phyloP scores from a whole-genome alignment of 2,797 vertebrate genomes.

The Sebastes matsubarae region DNA sequence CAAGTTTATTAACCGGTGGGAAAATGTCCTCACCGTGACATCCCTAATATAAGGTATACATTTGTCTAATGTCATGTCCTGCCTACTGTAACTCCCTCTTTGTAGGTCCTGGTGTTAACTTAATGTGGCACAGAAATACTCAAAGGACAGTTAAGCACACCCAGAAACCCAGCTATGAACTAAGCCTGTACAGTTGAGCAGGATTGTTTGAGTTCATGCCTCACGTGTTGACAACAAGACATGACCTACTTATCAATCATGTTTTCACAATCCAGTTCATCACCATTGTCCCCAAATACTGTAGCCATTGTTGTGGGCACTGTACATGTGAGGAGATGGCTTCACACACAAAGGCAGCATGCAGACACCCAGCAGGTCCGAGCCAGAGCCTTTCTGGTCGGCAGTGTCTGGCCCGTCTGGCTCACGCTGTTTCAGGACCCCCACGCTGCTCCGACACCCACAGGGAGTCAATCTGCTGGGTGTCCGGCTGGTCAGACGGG shows the following conservation, averaged over 20 bases:
- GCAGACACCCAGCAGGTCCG: slow-evolving; percentile 43
- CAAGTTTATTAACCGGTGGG: too few relatives aligned
- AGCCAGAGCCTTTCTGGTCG: slow-evolving; percentile 31
- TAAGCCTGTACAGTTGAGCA: slow-evolving; percentile 41
- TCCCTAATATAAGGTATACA: not conserved
- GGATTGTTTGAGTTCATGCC: slow-evolving; percentile 73
- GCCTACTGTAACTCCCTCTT: not conserved
- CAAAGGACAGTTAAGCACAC: slow-evolving; percentile 22
- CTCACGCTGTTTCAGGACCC: slow-evolving; percentile 34
- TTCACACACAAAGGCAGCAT: slow-evolving; percentile 53
- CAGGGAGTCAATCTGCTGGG: slow-evolving; percentile 14
- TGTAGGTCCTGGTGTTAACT: not conserved
- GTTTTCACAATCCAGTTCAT: slow-evolving; percentile 74
- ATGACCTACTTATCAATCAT: slow-evolving; percentile 84
- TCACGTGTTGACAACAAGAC: slow-evolving; percentile 78
- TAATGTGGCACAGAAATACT: slow-evolving; percentile 10
- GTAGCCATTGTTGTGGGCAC: slow-evolving; percentile 74
- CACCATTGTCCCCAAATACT: slow-evolving; percentile 77
- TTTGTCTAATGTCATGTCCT: not conserved
- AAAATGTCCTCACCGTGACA: too few relatives aligned
- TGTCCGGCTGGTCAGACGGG: not conserved
- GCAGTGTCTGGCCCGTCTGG: slow-evolving; percentile 34
- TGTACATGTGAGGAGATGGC: slow-evolving; percentile 64
- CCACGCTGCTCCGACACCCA: not conserved
- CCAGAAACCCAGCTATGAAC: slow-evolving; percentile 43